A percentile compares a stretch with the other conserved stretches of the same genome.
phyloP scores from a whole-genome alignment of 2,888 invertebrate genomes.

The Ennomos quercinarius region DNA sequence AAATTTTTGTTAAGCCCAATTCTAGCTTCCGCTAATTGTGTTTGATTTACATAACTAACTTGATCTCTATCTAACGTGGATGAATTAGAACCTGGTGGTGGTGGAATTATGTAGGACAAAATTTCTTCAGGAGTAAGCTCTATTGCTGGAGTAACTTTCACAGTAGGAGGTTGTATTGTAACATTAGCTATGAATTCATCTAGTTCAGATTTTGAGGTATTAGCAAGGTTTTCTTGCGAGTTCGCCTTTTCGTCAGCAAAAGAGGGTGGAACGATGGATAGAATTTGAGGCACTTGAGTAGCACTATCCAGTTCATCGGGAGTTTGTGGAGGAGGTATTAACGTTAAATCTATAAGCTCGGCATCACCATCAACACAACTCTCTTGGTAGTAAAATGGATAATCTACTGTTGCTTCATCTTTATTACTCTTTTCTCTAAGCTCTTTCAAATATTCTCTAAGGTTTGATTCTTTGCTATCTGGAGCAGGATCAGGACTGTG shows the following conservation, averaged over 20 bases:
- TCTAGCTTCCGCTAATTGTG: conserved; percentile 66
- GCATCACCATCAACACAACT: conserved; percentile 86
- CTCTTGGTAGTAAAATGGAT: conserved; percentile 79
- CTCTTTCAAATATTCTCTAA: conserved; percentile 88
- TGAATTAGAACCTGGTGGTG: conserved; percentile 86
- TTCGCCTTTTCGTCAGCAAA: conserved; percentile 88
- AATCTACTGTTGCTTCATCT: conserved; percentile 71
- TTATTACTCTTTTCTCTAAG: conserved; percentile 87
- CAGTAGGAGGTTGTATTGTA: conserved; percentile 92
- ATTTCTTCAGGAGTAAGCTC: conserved; percentile 93
- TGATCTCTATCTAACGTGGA: conserved; percentile 76
- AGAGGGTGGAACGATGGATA: conserved; percentile 90
- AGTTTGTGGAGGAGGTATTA: conserved; percentile 94
- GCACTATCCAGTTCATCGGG: conserved; percentile 92
- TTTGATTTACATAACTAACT: conserved; percentile 72
- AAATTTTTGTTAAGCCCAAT: conserved; percentile 51
- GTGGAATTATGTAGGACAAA: conserved; percentile 93
- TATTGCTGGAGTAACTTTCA: conserved; percentile 90
- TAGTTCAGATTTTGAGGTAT: conserved; percentile 86
- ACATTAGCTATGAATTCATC: conserved; percentile 94
- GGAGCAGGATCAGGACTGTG: conserved; percentile 89
- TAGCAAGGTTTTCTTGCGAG: conserved; percentile 58
- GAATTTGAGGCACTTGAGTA: conserved; percentile 87
- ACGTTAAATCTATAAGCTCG: conserved; percentile 95
- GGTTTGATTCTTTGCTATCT: conserved; percentile 87